Base-by-base conservation (phyloP, 2,797 vertebrate genomes). In the Steatocranus sp. region DNA sequence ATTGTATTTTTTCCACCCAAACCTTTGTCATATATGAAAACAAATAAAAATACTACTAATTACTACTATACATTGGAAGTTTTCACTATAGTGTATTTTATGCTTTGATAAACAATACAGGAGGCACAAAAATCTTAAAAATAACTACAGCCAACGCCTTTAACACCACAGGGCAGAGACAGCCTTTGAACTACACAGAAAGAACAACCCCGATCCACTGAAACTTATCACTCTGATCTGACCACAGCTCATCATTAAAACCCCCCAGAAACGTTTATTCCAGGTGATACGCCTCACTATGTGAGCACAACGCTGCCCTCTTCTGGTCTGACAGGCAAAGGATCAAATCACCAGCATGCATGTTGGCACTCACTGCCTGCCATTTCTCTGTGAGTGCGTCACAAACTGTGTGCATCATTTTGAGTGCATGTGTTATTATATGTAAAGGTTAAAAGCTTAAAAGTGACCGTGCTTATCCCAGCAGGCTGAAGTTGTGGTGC, bases 291-390 rank as follows among this genome's bases (percentile, higher is more conserved):
- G 2, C 34, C 76, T 73, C 80, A 79, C 17, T 6, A 70, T 50
- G 1, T 46, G 15, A 80, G 77, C 89, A 76, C 88, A 91, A 88
- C 86, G 87, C 66, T 86, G 89, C 94, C 95, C 87, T 93, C 93
- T 84, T 79, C 84, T 92, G 94, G 91, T 11, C 54, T 1, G 4
- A 84, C 49, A 75, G 38, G 43, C 36, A 75, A 79, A 87, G 4
- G 11, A 32, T 23, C 46, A 70, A 46, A 11, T 70, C 66, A 75
- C 30, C 25, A 63, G 30, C 76, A 78, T 17, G 32, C 7, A 12
- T 15, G 25, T 46, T 50, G 27, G 6, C 10, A 50, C 12, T 54
- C 17, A 1, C 11, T 68, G 25, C 4, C 27, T 18, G 36, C 5
- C n/a, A 30, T 58, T 36, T 48, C 1, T 75, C 25, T 56, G 46